Evolutionary conservation across 2,113 vertebrate genomes (phyloP), one percentile per base, ranked within the genome.

Genomic region (Corapipo altera): DNA sequence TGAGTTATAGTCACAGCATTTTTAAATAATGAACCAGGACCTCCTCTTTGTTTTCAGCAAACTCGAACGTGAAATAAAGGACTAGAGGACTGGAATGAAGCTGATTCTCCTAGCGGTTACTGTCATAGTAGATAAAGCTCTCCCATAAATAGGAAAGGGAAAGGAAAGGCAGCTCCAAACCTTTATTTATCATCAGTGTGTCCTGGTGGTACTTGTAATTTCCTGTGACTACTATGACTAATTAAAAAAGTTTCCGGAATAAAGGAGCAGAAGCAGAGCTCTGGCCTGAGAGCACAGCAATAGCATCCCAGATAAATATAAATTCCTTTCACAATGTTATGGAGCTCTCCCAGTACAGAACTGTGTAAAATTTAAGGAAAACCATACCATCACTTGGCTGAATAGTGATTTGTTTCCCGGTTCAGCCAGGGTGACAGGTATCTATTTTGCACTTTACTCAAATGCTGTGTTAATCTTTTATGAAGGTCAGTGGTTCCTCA

Each of bases 1-100:
- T 71, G 35, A 84, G 30, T 89, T 74, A 33, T 8, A 51, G 33
- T 78, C 14, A 37, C 32, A 32, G 37, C 37, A 46, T 49, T 96
- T 91, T 83, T 57, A 44, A 88, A 71, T 93, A 62, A 82, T 27
- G 32, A 91, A 39, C 61, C 28, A 41, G 48, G 61, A 80, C 28
- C 51, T 71, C 18, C 24, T 90, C 57, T 91, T 85, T 92, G 41
- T 82, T 96, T 81, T 76, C 44, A 74, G 16, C 26, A 55, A 85
- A 85, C 62, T 9, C 1, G 0, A 78, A 35, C 0, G 0, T 55
- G 43, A 16, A 11, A 21, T 39, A 22, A 21, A 61, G 70, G 46
- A 39, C 64, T 65, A 24, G 24, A 67, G 30, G 26, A 54, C 21
- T 35, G n/a, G 30, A 74, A 85, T 77, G 28, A 87, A 89, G 57